Evolutionary conservation across 2,113 vertebrate species (phyloP).

Genomic region (Aleadryas rufinucha): DNA sequence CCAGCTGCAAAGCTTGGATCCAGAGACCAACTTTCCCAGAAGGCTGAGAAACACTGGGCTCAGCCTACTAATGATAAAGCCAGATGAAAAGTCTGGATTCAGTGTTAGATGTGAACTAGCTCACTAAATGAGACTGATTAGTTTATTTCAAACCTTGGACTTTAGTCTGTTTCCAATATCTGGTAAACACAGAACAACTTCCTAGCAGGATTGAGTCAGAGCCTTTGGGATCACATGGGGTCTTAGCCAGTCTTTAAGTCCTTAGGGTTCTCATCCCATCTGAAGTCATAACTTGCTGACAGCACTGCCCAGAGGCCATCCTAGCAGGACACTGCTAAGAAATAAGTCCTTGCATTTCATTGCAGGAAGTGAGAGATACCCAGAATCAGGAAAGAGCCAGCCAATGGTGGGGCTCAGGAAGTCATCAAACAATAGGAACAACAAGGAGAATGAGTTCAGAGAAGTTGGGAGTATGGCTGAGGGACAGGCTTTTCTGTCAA

Average conservation of each 20-base stretch:
- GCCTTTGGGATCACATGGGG: not conserved
- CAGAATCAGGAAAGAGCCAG: conserved; percentile 49
- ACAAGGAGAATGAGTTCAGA: conserved; percentile 71
- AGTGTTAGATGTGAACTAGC: not conserved
- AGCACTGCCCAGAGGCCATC: not conserved
- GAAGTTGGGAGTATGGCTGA: conserved; percentile 61
- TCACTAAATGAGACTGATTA: not conserved
- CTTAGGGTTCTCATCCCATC: not conserved
- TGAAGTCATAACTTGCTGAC: not conserved
- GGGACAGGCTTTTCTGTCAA: conserved; percentile 46
- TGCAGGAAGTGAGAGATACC: conserved; percentile 61
- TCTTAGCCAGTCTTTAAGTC: not conserved
- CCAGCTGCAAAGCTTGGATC: not conserved
- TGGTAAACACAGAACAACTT: not conserved
- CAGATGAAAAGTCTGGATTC: not conserved
- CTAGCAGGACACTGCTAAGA: not conserved
- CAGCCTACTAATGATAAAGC: not conserved
- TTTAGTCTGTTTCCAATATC: not conserved
- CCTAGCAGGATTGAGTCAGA: not conserved
- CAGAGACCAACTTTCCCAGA: not conserved
- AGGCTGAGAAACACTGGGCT: not conserved
- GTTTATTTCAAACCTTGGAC: not conserved
- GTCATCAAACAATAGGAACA: conserved; percentile 70
- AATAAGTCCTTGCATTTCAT: not conserved
- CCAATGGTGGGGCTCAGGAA: conserved; percentile 57